Conservation (phyloP, 2,113 vertebrate species). For the Colossoma macropomum region DNA sequence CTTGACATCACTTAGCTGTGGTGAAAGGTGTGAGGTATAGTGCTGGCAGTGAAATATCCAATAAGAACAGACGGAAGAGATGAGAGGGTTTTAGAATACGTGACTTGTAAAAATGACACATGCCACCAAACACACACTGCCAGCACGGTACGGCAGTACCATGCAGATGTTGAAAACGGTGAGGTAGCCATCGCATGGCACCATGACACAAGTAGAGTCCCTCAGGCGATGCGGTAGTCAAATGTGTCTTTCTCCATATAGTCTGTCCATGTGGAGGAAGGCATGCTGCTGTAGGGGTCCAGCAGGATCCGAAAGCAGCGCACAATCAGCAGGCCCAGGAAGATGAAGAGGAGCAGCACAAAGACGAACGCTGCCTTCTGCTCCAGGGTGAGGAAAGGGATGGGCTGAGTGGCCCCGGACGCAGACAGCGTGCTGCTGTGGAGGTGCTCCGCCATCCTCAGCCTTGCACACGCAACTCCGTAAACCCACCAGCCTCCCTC, state of each 20-base stretch:
- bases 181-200: slow-evolving; percentile 52
- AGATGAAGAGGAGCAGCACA: slow-evolving; percentile 84
- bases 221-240: slow-evolving; percentile 84
- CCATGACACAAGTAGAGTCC: slow-evolving; percentile 1
- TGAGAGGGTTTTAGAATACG: not conserved
- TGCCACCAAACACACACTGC: slow-evolving; percentile 29
- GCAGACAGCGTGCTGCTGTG: slow-evolving; percentile 81
- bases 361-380: slow-evolving; percentile 85
- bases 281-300: slow-evolving; percentile 86
- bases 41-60: slow-evolving; percentile 41
- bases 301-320: slow-evolving; percentile 86
- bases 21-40: slow-evolving; percentile 44
- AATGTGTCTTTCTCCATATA: slow-evolving; percentile 86
- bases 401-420: slow-evolving; percentile 77
- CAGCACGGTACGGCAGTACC: slow-evolving; percentile 17
- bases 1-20: slow-evolving; percentile 53
- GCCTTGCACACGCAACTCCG: slow-evolving; percentile 50
- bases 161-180: slow-evolving; percentile 3
- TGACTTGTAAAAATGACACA: slow-evolving; percentile 33
- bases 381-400: slow-evolving; percentile 80
- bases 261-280: slow-evolving; percentile 85
- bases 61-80: slow-evolving; percentile 36
- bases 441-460: slow-evolving; percentile 78
- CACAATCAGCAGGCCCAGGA: slow-evolving; percentile 84
- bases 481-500: not conserved